phyloP scores from a whole-genome alignment of 2,113 vertebrate genomes.

The Zosterops japonicus region DNA sequence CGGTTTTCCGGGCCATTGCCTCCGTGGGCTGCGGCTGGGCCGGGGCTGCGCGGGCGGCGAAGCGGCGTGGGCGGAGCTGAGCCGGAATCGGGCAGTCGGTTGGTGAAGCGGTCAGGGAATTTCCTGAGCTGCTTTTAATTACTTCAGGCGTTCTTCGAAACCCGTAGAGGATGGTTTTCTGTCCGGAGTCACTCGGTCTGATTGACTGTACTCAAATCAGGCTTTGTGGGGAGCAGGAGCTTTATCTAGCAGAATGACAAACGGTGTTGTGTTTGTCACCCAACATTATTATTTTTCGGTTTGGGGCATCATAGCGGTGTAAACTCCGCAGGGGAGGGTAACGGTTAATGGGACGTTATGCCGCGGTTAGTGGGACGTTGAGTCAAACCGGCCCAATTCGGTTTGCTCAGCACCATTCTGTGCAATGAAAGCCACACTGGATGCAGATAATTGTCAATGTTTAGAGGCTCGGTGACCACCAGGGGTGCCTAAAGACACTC shows the following conservation, averaged over 20 bases:
- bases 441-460: accelerated
- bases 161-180: background rate
- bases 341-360: accelerated
- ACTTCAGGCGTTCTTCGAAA: background rate
- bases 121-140: background rate
- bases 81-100: background rate
- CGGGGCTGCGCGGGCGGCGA: background rate
- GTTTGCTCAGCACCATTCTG: background rate
- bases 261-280: background rate
- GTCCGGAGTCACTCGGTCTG: accelerated
- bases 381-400: background rate
- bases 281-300: accelerated
- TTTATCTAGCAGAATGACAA: accelerated
- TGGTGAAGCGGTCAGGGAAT: too few species aligned
- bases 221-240: background rate
- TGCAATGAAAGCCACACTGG: background rate
- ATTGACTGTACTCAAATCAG: accelerated
- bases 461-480: background rate
- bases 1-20: background rate
- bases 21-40: background rate
- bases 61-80: background rate
- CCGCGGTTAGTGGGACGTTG: background rate
- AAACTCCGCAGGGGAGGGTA: accelerated
- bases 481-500: background rate
- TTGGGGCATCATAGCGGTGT: accelerated